Evolutionary conservation across 2,888 invertebrate genomes (phyloP), one percentile per base, ranked within the genome.

Genomic region (Eristalis pertinax): DNA sequence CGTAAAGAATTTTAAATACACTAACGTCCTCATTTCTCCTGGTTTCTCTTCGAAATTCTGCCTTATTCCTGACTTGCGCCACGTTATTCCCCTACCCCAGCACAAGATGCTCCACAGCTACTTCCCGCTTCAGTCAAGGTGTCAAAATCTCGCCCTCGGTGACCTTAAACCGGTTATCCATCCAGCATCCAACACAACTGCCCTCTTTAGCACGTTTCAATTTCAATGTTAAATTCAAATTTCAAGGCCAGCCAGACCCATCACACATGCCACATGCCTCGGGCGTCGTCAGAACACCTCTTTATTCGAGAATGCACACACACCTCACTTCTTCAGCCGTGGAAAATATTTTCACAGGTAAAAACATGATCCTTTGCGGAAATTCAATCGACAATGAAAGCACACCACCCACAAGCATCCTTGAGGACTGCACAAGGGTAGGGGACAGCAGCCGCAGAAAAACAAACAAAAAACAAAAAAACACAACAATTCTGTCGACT

Each of bases 371-470:
- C 58, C 4, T 29, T 63, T 76, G 81, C 72, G 72, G 77, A 82
- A 82, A 86, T 83, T 74, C 78, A 78, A 79, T 86, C 78, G 83
- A 79, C 83, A 86, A 75, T 70, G 63, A 77, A 74, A 64, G 69
- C 75, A 83, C 58, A 35, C 35, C 38, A 72, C 32, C n/a, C 60
- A 50, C 43, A 82, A 76, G 74, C 68, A 75, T 83, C 82, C 83
- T 83, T 83, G 74, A 79, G 64, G 79, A 83, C 70, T 74, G 41
- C 73, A 69, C 43, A 50, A 11, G 22, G 26, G 19, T 29, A 70
- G 29, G 35, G 22, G 70, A 41, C 75, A 56, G 72, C n/a, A 50
- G 50, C 50, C 50, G 50, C 19, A 50, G 50, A 50, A 19, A 19
- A n/a, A 4, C 2, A 43, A 43, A 15, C 4, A 43, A 32, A 10